phyloP scores from a whole-genome alignment of 1,140 invertebrate species.

The Saccostrea cuccullata region DNA sequence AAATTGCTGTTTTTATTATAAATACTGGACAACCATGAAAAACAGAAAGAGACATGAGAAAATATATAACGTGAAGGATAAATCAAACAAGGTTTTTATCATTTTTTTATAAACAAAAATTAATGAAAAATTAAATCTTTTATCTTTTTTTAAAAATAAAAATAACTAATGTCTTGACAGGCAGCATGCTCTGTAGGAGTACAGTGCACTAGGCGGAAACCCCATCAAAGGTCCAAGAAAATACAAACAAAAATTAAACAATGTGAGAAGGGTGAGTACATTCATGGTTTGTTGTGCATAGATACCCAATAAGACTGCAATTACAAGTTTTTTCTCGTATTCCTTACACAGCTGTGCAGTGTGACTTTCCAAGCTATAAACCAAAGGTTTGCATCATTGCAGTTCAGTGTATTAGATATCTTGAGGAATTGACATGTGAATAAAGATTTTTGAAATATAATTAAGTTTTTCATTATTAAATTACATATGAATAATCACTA shows the following conservation, averaged over 20 bases:
- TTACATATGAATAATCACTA: neutral
- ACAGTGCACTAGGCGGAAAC: neutral
- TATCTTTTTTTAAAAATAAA: neutral
- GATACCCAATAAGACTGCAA: neutral
- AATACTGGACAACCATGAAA: no score
- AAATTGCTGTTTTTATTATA: no score
- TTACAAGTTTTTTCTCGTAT: neutral
- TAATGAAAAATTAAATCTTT: neutral
- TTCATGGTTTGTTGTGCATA: neutral
- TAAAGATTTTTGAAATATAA: neutral
- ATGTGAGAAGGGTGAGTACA: neutral
- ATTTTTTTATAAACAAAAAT: neutral
- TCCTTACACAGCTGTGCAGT: constrained; percentile 2
- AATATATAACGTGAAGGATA: neutral
- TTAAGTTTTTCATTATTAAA: neutral
- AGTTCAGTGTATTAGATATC: constrained; percentile 6
- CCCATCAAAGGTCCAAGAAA: constrained; percentile 27
- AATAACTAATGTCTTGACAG: neutral
- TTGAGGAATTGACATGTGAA: neutral
- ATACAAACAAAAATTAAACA: constrained; percentile 4
- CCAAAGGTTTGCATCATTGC: neutral
- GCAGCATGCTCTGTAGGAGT: neutral
- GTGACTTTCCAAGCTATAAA: neutral
- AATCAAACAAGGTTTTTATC: neutral
- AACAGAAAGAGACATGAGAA: neutral